Evolutionary conservation across 2,797 vertebrate genomes (phyloP).

Genomic region (Anguilla megastoma): DNA sequence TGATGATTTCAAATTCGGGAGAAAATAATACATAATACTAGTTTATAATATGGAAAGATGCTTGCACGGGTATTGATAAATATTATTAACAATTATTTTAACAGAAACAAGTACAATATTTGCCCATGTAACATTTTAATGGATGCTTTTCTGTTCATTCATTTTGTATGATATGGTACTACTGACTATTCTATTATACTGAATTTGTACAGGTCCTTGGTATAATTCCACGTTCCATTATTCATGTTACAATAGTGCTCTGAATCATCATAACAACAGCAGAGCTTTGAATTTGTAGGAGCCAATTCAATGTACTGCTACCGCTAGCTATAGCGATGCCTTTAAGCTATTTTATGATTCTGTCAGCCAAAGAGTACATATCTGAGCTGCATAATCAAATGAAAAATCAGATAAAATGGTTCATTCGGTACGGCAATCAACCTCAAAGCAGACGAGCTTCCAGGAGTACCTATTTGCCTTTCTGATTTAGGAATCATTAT

Average conservation of each 20-base stretch:
- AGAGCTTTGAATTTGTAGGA: background rate
- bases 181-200: background rate
- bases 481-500: constrained; percentile 4
- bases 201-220: background rate
- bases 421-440: background rate
- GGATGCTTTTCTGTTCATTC: background rate
- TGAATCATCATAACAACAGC: background rate
- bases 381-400: background rate
- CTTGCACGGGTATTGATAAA: background rate
- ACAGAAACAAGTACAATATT: background rate
- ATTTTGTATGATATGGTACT: background rate
- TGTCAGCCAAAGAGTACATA: background rate
- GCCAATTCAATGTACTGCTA: background rate
- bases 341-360: background rate
- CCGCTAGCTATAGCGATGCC: background rate
- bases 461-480: background rate
- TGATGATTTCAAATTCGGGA: too few relatives aligned
- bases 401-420: background rate
- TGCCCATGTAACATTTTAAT: background rate
- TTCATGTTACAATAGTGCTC: background rate
- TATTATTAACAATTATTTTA: constrained; percentile 11
- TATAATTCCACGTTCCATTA: background rate
- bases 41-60: too few relatives aligned
- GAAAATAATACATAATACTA: too few relatives aligned
- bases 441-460: background rate